These are phyloP conservation scores for Diploscapter pachys DNA, from an alignment of 1,140 invertebrate species.

Conservation along the genomic window DNA sequence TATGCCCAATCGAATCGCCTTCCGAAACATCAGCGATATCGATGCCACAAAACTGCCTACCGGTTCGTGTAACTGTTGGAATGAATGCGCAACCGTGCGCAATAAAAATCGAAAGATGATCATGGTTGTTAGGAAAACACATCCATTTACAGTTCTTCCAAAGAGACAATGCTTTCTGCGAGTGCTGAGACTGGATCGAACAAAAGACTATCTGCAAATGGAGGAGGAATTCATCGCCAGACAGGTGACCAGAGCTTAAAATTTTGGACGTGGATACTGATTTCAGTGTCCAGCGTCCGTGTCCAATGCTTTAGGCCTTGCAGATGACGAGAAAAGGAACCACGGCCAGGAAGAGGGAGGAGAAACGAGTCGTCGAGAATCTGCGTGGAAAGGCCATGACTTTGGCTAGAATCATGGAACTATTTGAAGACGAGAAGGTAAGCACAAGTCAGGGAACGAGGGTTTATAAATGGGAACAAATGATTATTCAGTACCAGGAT, in stretches of 20 bases:
- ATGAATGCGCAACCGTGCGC: too few relatives aligned
- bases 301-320: conserved; percentile 12
- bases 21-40: too few relatives aligned
- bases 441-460: conserved; percentile 24
- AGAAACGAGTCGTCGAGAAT: conserved; percentile 35
- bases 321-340: conserved; percentile 17
- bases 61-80: too few relatives aligned
- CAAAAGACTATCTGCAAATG: conserved; percentile 45
- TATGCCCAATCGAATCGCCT: too few relatives aligned
- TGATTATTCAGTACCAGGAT: too few relatives aligned
- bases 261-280: background rate
- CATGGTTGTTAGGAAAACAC: too few relatives aligned
- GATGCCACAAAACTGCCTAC: too few relatives aligned
- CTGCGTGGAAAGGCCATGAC: conserved; percentile 46
- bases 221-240: conserved; percentile 43
- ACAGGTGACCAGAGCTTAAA: conserved; percentile 13
- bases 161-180: conserved; percentile 43
- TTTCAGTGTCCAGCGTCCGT: conserved; percentile 15
- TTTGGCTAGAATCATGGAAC: conserved; percentile 44
- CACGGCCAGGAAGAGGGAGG: conserved; percentile 1
- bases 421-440: conserved; percentile 44
- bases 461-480: too few relatives aligned
- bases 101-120: too few relatives aligned
- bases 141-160: conserved; percentile 4
- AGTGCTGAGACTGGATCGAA: conserved; percentile 42